Evolutionary conservation across 2,113 vertebrate species (phyloP), one percentile per base, ranked within the genome.

Genomic region (Oplegnathus fasciatus): DNA sequence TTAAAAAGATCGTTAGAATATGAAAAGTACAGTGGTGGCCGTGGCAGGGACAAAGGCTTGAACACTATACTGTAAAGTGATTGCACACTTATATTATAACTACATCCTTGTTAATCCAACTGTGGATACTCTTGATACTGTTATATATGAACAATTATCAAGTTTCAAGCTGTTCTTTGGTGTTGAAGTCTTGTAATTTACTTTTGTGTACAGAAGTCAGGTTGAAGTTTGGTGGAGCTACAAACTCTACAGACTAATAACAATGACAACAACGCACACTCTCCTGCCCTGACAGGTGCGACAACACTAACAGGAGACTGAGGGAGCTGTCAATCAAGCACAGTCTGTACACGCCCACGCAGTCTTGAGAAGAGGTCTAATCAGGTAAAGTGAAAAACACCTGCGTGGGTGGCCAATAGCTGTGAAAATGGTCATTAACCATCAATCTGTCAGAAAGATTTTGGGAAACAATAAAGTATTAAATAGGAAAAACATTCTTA

Each of bases 1-100:
- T 84, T 73, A 68, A 70, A 77, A 78, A n/a, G 18, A 67, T n/a
- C 6, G 17, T 75, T 69, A 37, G 60, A 75, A 72, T 52, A 50
- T n/a, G 28, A 77, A 52, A 66, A 78, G 66, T 67, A 15, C 10
- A 69, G 71, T 14, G n/a, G 13, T 34, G 72, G 46, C 44, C 0
- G 4, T 28, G 44, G 67, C 55, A 37, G 0, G 1, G 57, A 77
- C 30, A 48, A 48, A 70, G 32, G 50, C 14, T 7, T 32, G 37
- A 87, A 57, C 58, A 14, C 80, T 48, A 24, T 34, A 42, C 28
- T 73, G 78, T 32, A 32, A 50, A 42, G 60, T 65, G 46, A 78
- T 34, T 67, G 65, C 32, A 62, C 15, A 46, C 55, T 57, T 65
- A 58, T 1, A 11, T 58, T 61, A 83, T 13, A 22, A 24, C 26